phyloP scores from a whole-genome alignment of 2,888 invertebrate species.

The Priocnemis perturbator region DNA sequence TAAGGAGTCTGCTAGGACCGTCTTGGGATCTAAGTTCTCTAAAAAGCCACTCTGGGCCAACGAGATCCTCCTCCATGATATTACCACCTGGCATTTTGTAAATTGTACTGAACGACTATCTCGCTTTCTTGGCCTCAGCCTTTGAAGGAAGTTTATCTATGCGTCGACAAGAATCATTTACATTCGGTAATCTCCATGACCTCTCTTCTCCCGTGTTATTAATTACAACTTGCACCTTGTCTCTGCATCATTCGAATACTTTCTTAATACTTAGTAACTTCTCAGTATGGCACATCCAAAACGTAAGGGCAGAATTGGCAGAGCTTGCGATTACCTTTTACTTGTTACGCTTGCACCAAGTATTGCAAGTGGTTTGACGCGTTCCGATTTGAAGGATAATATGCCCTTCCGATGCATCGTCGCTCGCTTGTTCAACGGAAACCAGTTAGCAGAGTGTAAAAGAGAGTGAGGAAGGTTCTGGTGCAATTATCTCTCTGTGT shows the following conservation, averaged over 20 bases:
- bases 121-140: conserved; percentile 25
- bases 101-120: conserved; percentile 18
- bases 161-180: not conserved
- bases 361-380: too few species aligned
- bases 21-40: conserved; percentile 83
- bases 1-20: conserved; percentile 79
- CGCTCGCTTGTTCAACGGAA: not conserved
- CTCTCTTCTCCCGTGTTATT: too few species aligned
- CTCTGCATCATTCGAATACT: too few species aligned
- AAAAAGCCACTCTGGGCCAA: conserved; percentile 82
- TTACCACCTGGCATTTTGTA: conserved; percentile 61
- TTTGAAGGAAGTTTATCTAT: conserved; percentile 1
- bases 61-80: conserved; percentile 59
- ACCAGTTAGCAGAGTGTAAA: not conserved
- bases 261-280: conserved; percentile 14
- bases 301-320: not conserved
- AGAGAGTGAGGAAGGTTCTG: not conserved
- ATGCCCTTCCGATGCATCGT: not conserved
- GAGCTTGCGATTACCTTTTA: too few species aligned
- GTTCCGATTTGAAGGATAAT: not conserved
- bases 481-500: conserved; percentile 14
- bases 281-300: conserved; percentile 35
- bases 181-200: too few species aligned
- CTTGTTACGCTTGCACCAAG: too few species aligned
- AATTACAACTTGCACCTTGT: too few species aligned